Percentiles rank a stretch among this genome's conserved stretches.
Conservation (phyloP, 2,888 invertebrate genomes). For the Idaea biselata region DNA sequence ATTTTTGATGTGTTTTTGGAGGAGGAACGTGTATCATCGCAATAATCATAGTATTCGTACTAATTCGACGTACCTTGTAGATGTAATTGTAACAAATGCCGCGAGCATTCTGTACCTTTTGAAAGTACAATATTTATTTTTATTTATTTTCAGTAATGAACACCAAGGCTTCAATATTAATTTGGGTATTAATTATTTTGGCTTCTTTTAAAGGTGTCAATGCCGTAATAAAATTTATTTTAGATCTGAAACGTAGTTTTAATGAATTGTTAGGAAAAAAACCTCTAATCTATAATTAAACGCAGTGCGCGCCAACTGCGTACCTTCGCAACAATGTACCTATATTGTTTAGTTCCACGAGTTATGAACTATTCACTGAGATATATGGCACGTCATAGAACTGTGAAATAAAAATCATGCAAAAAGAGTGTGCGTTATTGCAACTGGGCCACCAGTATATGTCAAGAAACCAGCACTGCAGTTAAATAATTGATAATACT, state of each 20-base stretch:
- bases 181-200: slow-evolving; percentile 52
- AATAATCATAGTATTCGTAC: slow-evolving; percentile 61
- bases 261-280: slow-evolving; percentile 11
- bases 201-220: slow-evolving; percentile 42
- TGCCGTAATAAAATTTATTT: slow-evolving; percentile 58
- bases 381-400: too few species aligned
- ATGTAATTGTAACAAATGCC: slow-evolving; percentile 27
- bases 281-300: background rate
- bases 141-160: slow-evolving; percentile 25
- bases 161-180: slow-evolving; percentile 21
- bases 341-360: too few species aligned
- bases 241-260: slow-evolving; percentile 66
- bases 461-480: too few species aligned
- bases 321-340: background rate
- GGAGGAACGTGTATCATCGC: slow-evolving; percentile 54
- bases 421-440: too few species aligned
- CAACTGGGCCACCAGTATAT: too few species aligned
- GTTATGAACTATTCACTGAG: slow-evolving; percentile 1
- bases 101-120: slow-evolving; percentile 26
- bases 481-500: too few species aligned
- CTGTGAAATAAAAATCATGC: background rate
- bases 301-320: background rate
- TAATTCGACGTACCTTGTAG: slow-evolving; percentile 27
- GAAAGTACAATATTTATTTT: slow-evolving; percentile 47
- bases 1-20: slow-evolving; percentile 31